Base-by-base conservation (phyloP, 2,797 vertebrate species). In the Cynopterus sphinx region DNA sequence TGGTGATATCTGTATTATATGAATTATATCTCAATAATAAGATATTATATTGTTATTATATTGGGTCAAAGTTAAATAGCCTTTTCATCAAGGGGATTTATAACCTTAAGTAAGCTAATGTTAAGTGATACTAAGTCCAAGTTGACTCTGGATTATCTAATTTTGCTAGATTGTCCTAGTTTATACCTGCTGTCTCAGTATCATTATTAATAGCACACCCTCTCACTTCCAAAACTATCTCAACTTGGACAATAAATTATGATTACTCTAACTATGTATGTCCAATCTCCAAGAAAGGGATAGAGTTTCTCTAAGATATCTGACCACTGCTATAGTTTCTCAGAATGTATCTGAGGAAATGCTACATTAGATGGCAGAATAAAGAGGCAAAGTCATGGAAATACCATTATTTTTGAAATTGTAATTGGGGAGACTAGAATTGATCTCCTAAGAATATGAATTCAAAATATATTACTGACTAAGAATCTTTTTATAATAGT, bases 391-490 rank as follows among this genome's bases (percentile, higher is more conserved):
- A 79, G 39, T 63, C 79, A 65, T 13, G 4, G 53, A 82, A 68
- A 89, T 15, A 26, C 13, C 28, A 85, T 65, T 68, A 89, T 89
- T 88, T 77, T 46, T 85, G 53, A 92, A 93, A 59, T 59, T 88
- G 73, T 33, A 88, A 21, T 28, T 51, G 16, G 17, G 39, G 43
- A 85, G 6, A 51, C 24, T 55, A 75, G 36, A 95, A 71, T 9
- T 53, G 57, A 77, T 24, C 9, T 33, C 10, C 41, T 39, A 71
- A 43, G 26, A 71, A 59, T 39, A 1, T 68, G 26, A 85, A 75
- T 70, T 63, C 11, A 91, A 91, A 49, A 24, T 81, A 39, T 24
- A 67, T 81, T 51, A 85, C 9, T 24, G 15, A 65, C 36, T 33
- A 28, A 85, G 71, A 81, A 57, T 21, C 70, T 86, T 86, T 59